A percentile compares a stretch with the other conserved stretches of the same genome.
These are phyloP conservation scores for Ophion obscuratus DNA, from an alignment of 2,888 invertebrate genomes.

Conservation along the genomic window DNA sequence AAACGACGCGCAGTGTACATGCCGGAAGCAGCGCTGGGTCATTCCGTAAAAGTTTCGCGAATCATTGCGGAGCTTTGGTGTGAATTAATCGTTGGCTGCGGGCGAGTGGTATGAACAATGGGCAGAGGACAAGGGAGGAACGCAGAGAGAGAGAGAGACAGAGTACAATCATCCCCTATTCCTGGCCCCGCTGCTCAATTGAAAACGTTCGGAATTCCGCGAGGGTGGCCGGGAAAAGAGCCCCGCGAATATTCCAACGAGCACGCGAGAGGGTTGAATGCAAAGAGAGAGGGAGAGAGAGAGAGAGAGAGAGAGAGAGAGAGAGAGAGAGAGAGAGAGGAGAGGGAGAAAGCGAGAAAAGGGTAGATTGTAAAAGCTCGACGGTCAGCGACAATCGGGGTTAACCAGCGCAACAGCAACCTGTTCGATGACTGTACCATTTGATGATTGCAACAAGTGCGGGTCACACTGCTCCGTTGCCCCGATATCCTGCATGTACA, in stretches of 20 bases:
- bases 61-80: conserved; percentile 45
- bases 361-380: conserved; percentile 39
- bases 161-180: conserved; percentile 16
- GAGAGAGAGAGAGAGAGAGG: background rate
- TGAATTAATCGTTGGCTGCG: conserved; percentile 57
- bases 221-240: conserved; percentile 5
- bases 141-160: background rate
- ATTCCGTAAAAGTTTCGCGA: conserved; percentile 46
- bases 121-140: conserved; percentile 21
- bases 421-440: conserved; percentile 83
- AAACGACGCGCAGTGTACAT: background rate
- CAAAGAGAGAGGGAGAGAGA: background rate
- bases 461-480: conserved; percentile 63
- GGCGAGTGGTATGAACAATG: conserved; percentile 37
- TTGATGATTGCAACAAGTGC: conserved; percentile 83
- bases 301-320: conserved; percentile 4
- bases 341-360: background rate
- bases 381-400: conserved; percentile 64
- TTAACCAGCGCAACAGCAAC: conserved; percentile 78
- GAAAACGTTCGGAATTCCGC: conserved; percentile 54
- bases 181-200: conserved; percentile 41
- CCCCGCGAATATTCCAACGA: background rate
- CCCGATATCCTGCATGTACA: background rate
- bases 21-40: background rate
- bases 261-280: background rate